Conservation (phyloP, 2,113 vertebrate species). For the Upupa epops region DNA sequence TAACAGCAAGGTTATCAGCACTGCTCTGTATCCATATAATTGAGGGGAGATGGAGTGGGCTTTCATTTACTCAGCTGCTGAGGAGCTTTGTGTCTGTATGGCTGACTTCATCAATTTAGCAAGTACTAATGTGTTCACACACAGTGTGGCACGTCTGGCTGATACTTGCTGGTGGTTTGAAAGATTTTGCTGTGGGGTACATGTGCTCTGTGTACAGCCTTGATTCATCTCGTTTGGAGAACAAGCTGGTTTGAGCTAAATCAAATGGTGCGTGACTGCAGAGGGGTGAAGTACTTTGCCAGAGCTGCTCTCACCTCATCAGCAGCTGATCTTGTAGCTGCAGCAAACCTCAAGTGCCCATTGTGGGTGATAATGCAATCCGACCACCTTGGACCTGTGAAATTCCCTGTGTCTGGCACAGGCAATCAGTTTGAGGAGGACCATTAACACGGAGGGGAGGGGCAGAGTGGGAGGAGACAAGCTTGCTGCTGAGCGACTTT, state of each 20-base stretch:
- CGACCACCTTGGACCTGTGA: not conserved
- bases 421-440: not conserved
- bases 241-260: not conserved
- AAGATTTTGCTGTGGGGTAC: accelerated
- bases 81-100: not conserved
- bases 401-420: conserved; percentile 19
- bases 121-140: not conserved
- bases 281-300: not conserved
- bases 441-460: not conserved
- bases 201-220: not conserved
- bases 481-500: not conserved
- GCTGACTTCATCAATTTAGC: not conserved
- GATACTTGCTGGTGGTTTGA: not conserved
- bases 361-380: conserved; percentile 28
- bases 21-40: not conserved
- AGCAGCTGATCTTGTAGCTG: not conserved
- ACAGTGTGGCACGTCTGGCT: accelerated
- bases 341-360: not conserved
- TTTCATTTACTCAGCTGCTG: not conserved
- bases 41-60: not conserved
- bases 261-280: accelerated
- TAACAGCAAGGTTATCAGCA: not conserved
- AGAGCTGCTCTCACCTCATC: conserved; percentile 8
- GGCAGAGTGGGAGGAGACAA: not conserved
- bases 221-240: accelerated